Conservation (phyloP, 2,888 invertebrate genomes). For the Acanthoscelides obtectus region DNA sequence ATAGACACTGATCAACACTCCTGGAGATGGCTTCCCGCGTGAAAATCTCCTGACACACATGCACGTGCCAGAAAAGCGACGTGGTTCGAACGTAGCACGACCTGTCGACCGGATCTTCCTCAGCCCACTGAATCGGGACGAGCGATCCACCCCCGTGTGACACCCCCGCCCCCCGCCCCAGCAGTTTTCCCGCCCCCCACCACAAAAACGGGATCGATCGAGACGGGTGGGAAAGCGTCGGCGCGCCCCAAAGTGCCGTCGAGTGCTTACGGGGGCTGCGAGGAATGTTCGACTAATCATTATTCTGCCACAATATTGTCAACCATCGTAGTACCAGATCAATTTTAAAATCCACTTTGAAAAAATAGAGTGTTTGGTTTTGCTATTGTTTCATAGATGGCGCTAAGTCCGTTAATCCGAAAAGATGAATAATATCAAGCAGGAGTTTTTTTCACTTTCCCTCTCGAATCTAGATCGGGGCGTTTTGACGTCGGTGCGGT, state of each 20-base stretch:
- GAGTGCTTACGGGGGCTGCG: background rate
- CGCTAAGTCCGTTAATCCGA: no score
- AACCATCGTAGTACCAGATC: no score
- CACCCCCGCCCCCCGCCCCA: background rate
- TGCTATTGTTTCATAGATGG: no score
- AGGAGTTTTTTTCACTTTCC: no score
- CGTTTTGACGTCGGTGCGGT: no score
- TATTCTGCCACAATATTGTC: no score
- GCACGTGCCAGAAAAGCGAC: background rate
- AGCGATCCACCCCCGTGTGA: background rate
- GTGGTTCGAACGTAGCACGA: background rate
- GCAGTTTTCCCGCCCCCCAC: no score
- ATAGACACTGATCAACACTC: background rate
- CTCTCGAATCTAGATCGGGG: no score
- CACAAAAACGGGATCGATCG: background rate
- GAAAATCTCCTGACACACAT: background rate
- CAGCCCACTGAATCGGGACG: background rate
- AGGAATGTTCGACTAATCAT: no score
- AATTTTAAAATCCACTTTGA: no score
- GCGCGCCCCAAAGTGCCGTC: background rate
- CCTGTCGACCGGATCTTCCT: background rate
- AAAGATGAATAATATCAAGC: no score
- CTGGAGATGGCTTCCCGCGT: background rate
- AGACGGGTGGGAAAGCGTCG: background rate
- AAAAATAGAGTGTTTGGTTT: no score